Evolutionary conservation across 1,140 invertebrate species (phyloP).

Genomic region (Hyles euphorbiae): DNA sequence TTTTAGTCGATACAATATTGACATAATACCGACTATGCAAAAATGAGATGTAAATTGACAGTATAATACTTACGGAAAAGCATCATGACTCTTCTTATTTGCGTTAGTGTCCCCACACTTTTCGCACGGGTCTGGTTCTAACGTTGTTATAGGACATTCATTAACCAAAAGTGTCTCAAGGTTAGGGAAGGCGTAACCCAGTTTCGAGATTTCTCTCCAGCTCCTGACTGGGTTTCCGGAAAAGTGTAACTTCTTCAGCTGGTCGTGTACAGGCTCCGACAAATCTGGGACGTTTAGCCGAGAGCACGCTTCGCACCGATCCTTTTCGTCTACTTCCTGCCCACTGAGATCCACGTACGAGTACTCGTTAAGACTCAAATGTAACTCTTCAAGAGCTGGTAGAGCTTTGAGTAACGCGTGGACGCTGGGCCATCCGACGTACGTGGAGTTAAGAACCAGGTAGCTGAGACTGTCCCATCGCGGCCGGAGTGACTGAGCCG

Average conservation of each 20-base stretch:
- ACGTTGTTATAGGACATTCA: slow-evolving; percentile 85
- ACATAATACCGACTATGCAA: no score
- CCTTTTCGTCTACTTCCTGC: slow-evolving; percentile 49
- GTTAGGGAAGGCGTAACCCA: slow-evolving; percentile 90
- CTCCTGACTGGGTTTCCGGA: slow-evolving; percentile 88
- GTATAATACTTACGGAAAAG: slow-evolving; percentile 55
- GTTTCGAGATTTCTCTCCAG: slow-evolving; percentile 89
- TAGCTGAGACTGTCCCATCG: slow-evolving; percentile 82
- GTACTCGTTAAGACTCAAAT: slow-evolving; percentile 92
- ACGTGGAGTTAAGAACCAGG: slow-evolving; percentile 91
- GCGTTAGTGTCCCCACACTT: slow-evolving; percentile 59
- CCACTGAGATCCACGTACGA: slow-evolving; percentile 79
- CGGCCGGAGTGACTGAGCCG: slow-evolving; percentile 67
- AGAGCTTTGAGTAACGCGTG: slow-evolving; percentile 83
- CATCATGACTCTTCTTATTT: slow-evolving; percentile 64
- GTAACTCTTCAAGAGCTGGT: slow-evolving; percentile 90
- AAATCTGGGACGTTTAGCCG: slow-evolving; percentile 74
- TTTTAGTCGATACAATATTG: no score
- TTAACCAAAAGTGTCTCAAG: slow-evolving; percentile 89
- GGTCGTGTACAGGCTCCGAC: slow-evolving; percentile 79
- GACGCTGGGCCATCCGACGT: slow-evolving; percentile 89
- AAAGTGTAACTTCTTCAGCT: slow-evolving; percentile 87
- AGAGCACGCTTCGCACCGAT: slow-evolving; percentile 52
- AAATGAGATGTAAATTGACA: no score
- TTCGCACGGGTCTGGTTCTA: slow-evolving; percentile 75